These are phyloP conservation scores for Clavelina lepadiformis DNA, from an alignment of 23 tunicate species.

Conservation along the genomic window DNA sequence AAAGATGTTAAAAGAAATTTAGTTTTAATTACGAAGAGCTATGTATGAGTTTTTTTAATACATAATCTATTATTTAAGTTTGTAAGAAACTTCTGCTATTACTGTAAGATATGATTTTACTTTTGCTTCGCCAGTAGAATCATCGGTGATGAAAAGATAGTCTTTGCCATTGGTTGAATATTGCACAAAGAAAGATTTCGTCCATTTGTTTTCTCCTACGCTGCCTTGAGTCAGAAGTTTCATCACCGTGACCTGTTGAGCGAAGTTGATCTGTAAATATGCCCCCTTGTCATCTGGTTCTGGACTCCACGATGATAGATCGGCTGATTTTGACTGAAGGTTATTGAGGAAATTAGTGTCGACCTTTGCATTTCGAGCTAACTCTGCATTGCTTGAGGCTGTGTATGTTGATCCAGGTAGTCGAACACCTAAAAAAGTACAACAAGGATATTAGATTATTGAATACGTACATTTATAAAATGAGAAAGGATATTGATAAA, in stretches of 20 bases:
- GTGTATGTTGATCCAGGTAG: constrained; percentile 41
- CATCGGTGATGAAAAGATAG: constrained; percentile 3
- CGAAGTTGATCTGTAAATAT: constrained; percentile 34
- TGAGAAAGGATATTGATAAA: no score
- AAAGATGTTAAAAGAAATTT: background rate
- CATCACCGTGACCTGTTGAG: constrained; percentile 39
- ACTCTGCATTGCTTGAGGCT: constrained; percentile 53
- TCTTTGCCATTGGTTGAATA: constrained; percentile 13
- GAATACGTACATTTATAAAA: no score
- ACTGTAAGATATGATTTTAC: background rate
- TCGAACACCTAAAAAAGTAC: constrained; percentile 33
- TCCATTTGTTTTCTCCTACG: constrained; percentile 38
- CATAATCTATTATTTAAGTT: background rate
- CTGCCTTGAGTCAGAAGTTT: constrained; percentile 58
- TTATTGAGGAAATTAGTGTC: constrained; percentile 13
- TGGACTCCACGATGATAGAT: constrained; percentile 15
- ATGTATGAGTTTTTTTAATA: background rate
- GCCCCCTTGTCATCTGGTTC: constrained; percentile 1
- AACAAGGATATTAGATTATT: no score
- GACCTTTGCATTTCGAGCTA: constrained; percentile 43
- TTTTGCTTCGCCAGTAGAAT: background rate
- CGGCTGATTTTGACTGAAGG: background rate
- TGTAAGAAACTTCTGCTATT: background rate
- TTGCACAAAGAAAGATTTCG: constrained; percentile 24
- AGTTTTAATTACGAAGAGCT: background rate